phyloP scores from a whole-genome alignment of 2,113 vertebrate genomes.

The Anas platyrhynchos region DNA sequence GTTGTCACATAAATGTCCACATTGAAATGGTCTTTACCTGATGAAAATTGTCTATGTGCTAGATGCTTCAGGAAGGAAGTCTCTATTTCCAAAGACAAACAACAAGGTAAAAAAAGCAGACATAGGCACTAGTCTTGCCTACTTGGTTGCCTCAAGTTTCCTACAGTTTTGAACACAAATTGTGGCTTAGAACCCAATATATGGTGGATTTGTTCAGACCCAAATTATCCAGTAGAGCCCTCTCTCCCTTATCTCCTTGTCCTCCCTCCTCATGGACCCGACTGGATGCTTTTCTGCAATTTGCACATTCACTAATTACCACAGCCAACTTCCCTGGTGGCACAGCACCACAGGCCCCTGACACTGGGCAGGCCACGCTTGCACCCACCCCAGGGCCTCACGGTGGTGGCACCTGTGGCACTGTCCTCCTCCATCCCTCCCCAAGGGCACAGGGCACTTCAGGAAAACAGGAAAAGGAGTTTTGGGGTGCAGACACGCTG shows the following conservation, averaged over 20 bases:
- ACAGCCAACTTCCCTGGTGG: accelerated
- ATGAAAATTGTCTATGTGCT: neutral
- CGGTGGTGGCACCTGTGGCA: neutral
- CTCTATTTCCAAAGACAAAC: neutral
- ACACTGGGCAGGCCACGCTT: too few species aligned
- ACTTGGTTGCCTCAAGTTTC: neutral
- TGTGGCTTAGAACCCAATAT: neutral
- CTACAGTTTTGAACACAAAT: neutral
- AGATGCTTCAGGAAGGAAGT: neutral
- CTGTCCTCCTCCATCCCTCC: neutral
- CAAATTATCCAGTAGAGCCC: accelerated
- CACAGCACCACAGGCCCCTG: accelerated
- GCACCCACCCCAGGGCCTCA: neutral
- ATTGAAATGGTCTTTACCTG: neutral
- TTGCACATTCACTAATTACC: neutral
- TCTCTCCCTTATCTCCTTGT: accelerated
- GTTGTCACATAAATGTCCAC: neutral
- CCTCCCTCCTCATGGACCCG: accelerated
- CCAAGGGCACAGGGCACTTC: neutral
- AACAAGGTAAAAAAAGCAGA: neutral
- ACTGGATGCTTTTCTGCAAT: neutral
- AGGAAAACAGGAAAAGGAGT: neutral
- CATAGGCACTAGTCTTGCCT: accelerated
- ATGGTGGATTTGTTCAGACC: neutral
- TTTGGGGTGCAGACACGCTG: neutral